A percentile compares a stretch with the other conserved stretches of the same genome.
Conservation (phyloP, 2,113 vertebrate genomes). For the Todiramphus saurophagus region DNA sequence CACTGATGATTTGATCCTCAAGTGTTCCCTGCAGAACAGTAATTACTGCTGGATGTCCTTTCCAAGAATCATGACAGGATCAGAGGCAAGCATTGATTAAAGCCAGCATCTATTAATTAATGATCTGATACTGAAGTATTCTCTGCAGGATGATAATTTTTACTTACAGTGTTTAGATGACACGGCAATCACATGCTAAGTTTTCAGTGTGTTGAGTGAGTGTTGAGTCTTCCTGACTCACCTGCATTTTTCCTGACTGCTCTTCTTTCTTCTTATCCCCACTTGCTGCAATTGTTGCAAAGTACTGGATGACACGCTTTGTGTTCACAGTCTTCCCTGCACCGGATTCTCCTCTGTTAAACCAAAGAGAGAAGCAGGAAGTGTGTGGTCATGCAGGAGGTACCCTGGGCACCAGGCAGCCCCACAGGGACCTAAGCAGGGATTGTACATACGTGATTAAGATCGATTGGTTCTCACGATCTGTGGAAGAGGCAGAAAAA, state of each 20-base stretch:
- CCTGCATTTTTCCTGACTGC: not conserved
- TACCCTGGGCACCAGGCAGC: not conserved
- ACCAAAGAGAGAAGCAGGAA: conserved; percentile 46
- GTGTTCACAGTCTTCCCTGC: conserved; percentile 97
- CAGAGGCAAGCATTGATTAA: not conserved
- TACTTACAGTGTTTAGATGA: not conserved
- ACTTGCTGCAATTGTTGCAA: conserved; percentile 89
- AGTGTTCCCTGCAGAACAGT: conserved; percentile 1
- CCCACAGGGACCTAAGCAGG: not conserved
- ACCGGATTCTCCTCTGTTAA: conserved; percentile 68
- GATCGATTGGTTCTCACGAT: conserved; percentile 75
- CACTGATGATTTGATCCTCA: conserved; percentile 78
- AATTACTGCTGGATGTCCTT: not conserved
- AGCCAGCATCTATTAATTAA: not conserved
- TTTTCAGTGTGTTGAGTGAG: not conserved
- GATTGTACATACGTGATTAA: conserved; percentile 73
- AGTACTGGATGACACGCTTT: conserved; percentile 96
- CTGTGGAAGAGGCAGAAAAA: conserved; percentile 10
- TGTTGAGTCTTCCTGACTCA: not conserved
- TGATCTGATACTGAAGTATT: conserved; percentile 60
- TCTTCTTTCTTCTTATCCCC: conserved; percentile 73
- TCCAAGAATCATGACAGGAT: not conserved
- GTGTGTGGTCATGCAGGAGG: not conserved
- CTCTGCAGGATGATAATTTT: not conserved
- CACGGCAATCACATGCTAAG: not conserved